phyloP scores from a whole-genome alignment of 2,797 vertebrate species.

The Pantherophis vulpinus region DNA sequence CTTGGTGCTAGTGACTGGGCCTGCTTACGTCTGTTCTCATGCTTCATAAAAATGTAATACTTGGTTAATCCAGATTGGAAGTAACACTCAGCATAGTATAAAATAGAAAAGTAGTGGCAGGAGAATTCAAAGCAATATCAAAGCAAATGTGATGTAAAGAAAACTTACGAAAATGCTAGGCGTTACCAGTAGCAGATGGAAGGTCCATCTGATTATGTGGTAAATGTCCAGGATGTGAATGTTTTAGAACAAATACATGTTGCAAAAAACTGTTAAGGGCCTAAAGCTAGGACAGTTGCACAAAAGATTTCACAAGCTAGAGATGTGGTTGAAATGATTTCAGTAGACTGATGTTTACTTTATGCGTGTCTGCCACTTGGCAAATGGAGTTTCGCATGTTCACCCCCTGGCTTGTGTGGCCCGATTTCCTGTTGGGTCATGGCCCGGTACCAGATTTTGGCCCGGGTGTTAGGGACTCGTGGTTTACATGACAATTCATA shows the following conservation, averaged over 20 bases:
- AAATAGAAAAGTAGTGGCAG: not conserved
- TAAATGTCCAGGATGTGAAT: constrained; percentile 45
- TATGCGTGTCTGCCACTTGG: not conserved
- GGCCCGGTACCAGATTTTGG: not conserved
- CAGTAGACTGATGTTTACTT: not conserved
- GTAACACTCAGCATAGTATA: not conserved
- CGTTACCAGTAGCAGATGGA: constrained; percentile 57
- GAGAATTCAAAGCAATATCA: not conserved
- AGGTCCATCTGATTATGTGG: constrained; percentile 56
- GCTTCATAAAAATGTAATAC: not conserved
- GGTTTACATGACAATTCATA: not conserved
- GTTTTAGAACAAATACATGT: constrained; percentile 42
- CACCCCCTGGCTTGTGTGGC: not conserved
- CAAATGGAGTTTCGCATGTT: not conserved
- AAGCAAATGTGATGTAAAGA: constrained; percentile 6
- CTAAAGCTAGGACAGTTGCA: constrained; percentile 43
- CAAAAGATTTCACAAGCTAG: constrained; percentile 41
- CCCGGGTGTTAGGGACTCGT: not conserved
- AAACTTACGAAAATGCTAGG: constrained; percentile 52
- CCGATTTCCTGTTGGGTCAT: accelerated
- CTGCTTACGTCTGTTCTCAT: not conserved
- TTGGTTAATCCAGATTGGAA: not conserved
- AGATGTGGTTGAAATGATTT: not conserved
- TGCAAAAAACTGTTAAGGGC: constrained; percentile 46
- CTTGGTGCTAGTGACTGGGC: too few species aligned